Evolutionary conservation across 2,888 invertebrate genomes (phyloP).

Genomic region (Mesorhabditis belari): DNA sequence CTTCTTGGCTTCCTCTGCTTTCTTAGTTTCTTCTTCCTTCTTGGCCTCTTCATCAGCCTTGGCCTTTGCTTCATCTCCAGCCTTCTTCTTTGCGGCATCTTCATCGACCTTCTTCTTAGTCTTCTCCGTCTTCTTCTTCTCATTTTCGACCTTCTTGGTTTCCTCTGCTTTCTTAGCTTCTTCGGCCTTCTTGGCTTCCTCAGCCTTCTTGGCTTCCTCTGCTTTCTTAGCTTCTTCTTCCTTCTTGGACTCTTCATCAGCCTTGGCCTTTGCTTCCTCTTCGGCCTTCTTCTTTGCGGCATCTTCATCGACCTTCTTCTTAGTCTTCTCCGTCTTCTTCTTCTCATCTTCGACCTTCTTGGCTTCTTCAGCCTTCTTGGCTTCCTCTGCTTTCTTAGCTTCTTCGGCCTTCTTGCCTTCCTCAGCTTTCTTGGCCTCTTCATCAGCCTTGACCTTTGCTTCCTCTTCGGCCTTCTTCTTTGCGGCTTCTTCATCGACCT

Average conservation of each 20-base stretch:
- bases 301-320: slow-evolving; percentile 6
- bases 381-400: too few species aligned
- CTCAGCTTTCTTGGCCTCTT: slow-evolving; percentile 8
- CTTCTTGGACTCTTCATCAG: slow-evolving; percentile 5
- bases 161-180: background rate
- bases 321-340: background rate
- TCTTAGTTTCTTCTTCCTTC: slow-evolving; percentile 1
- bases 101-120: slow-evolving; percentile 7
- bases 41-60: slow-evolving; percentile 3
- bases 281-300: background rate
- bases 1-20: slow-evolving; percentile 2
- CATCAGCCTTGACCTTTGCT: background rate
- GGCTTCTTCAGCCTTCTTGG: too few species aligned
- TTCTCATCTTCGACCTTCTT: background rate
- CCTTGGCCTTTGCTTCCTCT: background rate
- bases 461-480: background rate
- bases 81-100: background rate
- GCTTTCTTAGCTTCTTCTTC: slow-evolving; percentile 1
- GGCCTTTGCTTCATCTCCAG: background rate
- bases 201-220: slow-evolving; percentile 1
- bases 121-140: too few species aligned
- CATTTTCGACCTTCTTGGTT: background rate
- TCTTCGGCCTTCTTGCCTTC: slow-evolving; percentile 1
- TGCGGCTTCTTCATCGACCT: slow-evolving; percentile 4
- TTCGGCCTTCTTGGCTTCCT: too few species aligned